These are phyloP conservation scores for Anas flavirostris DNA, from an alignment of 2,797 vertebrate species.

Conservation along the genomic window DNA sequence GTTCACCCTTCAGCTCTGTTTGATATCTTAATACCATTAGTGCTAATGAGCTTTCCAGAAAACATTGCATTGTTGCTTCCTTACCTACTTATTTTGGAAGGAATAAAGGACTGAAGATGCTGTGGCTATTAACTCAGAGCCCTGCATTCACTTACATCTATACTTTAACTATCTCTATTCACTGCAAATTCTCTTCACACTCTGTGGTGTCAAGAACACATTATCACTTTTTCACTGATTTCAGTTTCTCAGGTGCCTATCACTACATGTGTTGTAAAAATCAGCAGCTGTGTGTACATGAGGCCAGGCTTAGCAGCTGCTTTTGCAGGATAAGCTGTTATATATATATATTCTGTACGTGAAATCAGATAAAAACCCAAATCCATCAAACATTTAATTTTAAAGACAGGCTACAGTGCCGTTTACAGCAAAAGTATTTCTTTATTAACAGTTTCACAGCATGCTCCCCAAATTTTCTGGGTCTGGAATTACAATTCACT, in stretches of 20 bases:
- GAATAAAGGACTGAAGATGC: conserved; percentile 1
- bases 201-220: conserved; percentile 19
- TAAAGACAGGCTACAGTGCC: background rate
- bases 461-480: background rate
- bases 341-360: background rate
- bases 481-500: background rate
- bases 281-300: conserved; percentile 13
- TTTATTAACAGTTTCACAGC: conserved; percentile 40
- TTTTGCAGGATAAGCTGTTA: conserved; percentile 16
- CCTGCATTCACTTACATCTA: background rate
- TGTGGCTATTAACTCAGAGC: background rate
- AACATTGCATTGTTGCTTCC: background rate
- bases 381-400: conserved; percentile 5
- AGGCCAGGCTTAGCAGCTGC: conserved; percentile 17
- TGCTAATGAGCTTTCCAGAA: conserved; percentile 50
- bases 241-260: conserved; percentile 42
- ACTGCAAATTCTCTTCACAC: conserved; percentile 29
- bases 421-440: conserved; percentile 23
- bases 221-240: conserved; percentile 33
- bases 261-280: conserved; percentile 24
- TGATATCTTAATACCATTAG: conserved; percentile 9
- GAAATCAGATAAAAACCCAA: background rate
- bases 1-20: conserved; percentile 30
- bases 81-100: background rate
- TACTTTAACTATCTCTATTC: conserved; percentile 1